phyloP scores from a whole-genome alignment of 2,113 vertebrate species.

The Climacteris rufus region DNA sequence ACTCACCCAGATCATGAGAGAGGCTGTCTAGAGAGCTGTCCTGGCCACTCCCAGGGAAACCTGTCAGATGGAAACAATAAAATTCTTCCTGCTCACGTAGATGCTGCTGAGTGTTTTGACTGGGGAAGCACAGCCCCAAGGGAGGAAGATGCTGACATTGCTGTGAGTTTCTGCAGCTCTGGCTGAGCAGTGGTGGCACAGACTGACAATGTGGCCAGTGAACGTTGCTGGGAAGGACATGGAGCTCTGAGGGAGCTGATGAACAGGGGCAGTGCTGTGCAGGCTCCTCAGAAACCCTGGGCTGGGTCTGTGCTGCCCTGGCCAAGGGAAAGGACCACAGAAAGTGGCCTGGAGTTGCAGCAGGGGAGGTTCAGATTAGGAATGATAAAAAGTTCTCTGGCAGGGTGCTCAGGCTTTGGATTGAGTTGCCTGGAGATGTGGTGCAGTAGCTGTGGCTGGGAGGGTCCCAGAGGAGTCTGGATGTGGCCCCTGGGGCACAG shows the following conservation, averaged over 20 bases:
- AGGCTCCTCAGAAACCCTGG: neutral
- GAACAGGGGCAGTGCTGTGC: neutral
- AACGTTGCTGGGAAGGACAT: neutral
- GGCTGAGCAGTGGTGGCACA: fast-evolving
- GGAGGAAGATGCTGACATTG: neutral
- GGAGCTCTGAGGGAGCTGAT: neutral
- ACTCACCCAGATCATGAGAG: conserved; percentile 84
- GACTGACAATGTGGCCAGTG: neutral
- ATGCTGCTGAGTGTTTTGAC: neutral
- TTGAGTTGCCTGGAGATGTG: neutral
- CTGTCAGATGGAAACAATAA: conserved; percentile 57
- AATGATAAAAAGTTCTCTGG: neutral
- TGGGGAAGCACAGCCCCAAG: neutral
- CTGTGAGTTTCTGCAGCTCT: neutral
- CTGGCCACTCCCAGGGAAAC: neutral
- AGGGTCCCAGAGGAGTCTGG: neutral
- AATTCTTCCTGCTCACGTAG: neutral
- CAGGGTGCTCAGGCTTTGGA: neutral
- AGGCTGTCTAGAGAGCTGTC: conserved; percentile 48
- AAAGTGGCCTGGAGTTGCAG: neutral
- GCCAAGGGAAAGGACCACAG: neutral
- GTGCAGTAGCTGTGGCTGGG: neutral
- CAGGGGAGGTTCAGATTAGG: neutral
- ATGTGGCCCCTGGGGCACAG: neutral
- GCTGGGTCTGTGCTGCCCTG: neutral